phyloP scores from a whole-genome alignment of 2,888 invertebrate genomes.

The Drosophila anomalata region DNA sequence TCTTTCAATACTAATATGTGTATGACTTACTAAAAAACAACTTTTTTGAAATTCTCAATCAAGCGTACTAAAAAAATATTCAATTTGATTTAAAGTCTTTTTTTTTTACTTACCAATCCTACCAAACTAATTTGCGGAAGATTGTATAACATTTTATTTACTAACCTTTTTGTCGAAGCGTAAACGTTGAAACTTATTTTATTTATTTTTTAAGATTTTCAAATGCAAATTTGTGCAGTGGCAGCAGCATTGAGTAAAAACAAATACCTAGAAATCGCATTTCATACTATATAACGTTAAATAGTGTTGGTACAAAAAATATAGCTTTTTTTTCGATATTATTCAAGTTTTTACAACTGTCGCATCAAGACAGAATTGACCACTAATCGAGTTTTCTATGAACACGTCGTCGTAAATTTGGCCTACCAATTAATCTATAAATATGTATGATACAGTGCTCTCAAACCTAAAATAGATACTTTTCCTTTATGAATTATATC shows the following conservation, averaged over 20 bases:
- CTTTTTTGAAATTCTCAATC: constrained; percentile 13
- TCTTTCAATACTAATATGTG: constrained; percentile 67
- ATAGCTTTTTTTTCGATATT: constrained; percentile 42
- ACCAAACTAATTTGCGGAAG: constrained; percentile 41
- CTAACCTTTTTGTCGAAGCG: constrained; percentile 53
- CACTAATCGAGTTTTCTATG: constrained; percentile 79
- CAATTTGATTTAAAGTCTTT: constrained; percentile 54
- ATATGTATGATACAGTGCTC: constrained; percentile 35
- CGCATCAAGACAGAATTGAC: constrained; percentile 28
- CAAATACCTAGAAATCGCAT: constrained; percentile 40
- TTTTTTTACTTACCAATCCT: constrained; percentile 41
- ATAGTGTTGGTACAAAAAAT: constrained; percentile 70
- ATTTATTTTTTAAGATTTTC: constrained; percentile 57
- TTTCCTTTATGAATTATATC: constrained; percentile 21
- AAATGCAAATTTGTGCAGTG: constrained; percentile 56
- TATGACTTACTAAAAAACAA: constrained; percentile 47
- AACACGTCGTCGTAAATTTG: constrained; percentile 80
- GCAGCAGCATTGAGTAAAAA: constrained; percentile 61
- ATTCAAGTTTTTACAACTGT: constrained; percentile 22
- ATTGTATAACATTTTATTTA: constrained; percentile 52
- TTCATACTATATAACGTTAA: constrained; percentile 48
- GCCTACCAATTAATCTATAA: constrained; percentile 48
- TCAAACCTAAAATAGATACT: constrained; percentile 32
- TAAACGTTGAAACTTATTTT: constrained; percentile 56
- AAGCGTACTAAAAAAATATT: constrained; percentile 52